Conservation (phyloP, 2,888 invertebrate genomes). For the Archips xylosteana region DNA sequence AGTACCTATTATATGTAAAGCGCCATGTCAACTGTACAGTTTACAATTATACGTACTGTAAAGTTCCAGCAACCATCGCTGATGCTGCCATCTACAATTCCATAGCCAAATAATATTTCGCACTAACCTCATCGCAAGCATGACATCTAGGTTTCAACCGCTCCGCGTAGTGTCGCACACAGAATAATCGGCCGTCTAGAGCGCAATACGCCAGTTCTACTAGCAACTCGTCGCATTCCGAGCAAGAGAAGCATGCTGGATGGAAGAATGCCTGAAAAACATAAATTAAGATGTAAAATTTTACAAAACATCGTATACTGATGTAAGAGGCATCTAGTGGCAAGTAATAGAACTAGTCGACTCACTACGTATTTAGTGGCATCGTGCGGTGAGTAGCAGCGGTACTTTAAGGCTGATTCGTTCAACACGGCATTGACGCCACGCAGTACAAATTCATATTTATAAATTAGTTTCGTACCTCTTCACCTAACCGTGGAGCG, state of each 20-base stretch:
- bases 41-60: too few species aligned
- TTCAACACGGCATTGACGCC: background rate
- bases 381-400: background rate
- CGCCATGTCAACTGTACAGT: too few species aligned
- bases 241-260: conserved; percentile 96
- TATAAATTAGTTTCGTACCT: conserved; percentile 59
- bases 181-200: conserved; percentile 94
- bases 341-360: conserved; percentile 47
- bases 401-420: background rate
- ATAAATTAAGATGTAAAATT: background rate
- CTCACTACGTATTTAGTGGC: background rate
- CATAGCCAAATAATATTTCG: background rate
- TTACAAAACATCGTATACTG: background rate
- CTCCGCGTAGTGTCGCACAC: conserved; percentile 98
- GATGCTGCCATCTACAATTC: background rate
- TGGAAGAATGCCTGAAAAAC: conserved; percentile 90
- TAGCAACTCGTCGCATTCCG: conserved; percentile 95
- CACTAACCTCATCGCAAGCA: conserved; percentile 98
- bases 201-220: conserved; percentile 99
- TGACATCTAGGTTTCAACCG: conserved; percentile 97
- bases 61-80: background rate
- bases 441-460: background rate
- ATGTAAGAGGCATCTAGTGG: conserved; percentile 53
- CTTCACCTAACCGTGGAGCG: conserved; percentile 92
- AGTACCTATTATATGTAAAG: too few species aligned